Evolutionary conservation across 2,888 invertebrate species (phyloP).

Genomic region (Sarcophaga rosellei): DNA sequence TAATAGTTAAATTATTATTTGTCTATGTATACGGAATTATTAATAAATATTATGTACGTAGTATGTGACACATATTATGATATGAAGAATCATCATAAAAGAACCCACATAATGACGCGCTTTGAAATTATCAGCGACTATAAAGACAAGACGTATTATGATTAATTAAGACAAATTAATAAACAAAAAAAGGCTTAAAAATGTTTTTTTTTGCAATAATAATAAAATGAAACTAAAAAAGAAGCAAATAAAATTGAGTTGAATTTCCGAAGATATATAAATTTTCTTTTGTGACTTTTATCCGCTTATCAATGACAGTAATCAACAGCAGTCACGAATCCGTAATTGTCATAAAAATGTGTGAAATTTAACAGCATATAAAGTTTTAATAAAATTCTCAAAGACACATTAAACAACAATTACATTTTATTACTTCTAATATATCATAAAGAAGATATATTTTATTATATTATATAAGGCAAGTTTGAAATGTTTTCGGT

Average conservation of each 20-base stretch:
- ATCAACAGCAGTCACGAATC: too few relatives aligned
- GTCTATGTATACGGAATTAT: slow-evolving; percentile 12
- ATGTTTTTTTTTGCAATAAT: too few relatives aligned
- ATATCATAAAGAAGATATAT: too few relatives aligned
- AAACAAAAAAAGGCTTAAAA: not conserved
- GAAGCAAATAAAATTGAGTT: too few relatives aligned
- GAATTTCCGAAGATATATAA: too few relatives aligned
- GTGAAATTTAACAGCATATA: not conserved
- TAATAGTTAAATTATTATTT: slow-evolving; percentile 46
- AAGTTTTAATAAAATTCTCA: not conserved
- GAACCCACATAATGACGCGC: not conserved
- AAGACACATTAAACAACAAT: not conserved
- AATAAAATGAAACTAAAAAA: too few relatives aligned
- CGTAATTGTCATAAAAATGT: slow-evolving; percentile 18
- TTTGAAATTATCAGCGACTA: too few relatives aligned
- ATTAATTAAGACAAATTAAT: slow-evolving; percentile 7
- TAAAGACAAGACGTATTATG: not conserved
- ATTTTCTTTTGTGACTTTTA: too few relatives aligned
- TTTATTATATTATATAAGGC: too few relatives aligned
- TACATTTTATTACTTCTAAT: not conserved
- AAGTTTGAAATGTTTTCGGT: too few relatives aligned
- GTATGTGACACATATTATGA: not conserved
- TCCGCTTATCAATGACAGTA: too few relatives aligned
- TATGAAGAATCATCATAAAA: not conserved
- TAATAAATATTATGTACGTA: not conserved